Base-by-base conservation (phyloP, 2,888 invertebrate species). In the Rosalia funebris region DNA sequence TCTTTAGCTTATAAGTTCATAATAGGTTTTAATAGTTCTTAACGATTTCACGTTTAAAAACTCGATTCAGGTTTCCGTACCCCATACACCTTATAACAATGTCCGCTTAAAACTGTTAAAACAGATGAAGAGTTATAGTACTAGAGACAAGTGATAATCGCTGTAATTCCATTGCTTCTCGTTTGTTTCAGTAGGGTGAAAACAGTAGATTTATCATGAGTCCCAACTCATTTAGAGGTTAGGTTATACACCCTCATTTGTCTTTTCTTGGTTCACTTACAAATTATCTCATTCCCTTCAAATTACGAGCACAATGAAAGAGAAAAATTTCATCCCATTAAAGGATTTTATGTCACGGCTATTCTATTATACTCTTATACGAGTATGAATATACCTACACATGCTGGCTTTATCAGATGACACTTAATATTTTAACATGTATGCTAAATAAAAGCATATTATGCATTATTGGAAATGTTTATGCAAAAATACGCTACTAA, bases 71-170 rank as follows among this genome's bases (percentile, higher is more conserved):
- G n/a, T n/a, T n/a, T n/a, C 2, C 11, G 10, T 5, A 34, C 11
- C 10, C 34, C 11, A n/a, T 15, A n/a, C 7, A 9, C 11, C n/a
- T n/a, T n/a, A n/a, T n/a, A n/a, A 16, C 37, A 50, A 39, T 25
- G 31, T 20, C 14, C 15, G 12, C 7, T 53, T n/a, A n/a, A n/a
- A 39, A 36, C 20, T 16, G 31, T 37, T 41, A 62, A 75, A 77
- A 80, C 72, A 77, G 78, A 81, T 81, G 80, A 79, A 79, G 78
- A 79, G 78, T 80, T 77, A 77, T 78, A 79, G 73, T 73, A 70
- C 62, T 69, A 71, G 72, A 77, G 81, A 78, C 81, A 81, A 81
- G 81, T 79, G 81, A 81, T 81, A 81, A 81, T 81, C 80, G 77
- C 74, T 68, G 75, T 81, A 81, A 81, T 81, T 80, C 78, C 79